Conservation (phyloP, 2,888 invertebrate species). For the Euphydryas editha region DNA sequence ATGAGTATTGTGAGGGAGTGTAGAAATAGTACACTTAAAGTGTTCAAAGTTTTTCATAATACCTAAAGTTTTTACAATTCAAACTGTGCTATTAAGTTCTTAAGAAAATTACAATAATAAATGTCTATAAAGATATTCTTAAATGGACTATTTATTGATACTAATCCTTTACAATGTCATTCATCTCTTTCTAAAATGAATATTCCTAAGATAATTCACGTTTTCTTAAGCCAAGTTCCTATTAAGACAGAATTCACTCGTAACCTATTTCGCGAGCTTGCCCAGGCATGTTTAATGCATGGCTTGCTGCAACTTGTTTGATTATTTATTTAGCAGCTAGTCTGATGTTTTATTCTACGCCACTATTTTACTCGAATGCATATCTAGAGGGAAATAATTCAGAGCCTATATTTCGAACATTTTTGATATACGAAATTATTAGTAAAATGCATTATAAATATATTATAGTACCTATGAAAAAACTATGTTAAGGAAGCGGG, state of each 20-base stretch:
- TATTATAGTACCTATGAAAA: background rate
- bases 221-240: slow-evolving; percentile 3
- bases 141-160: background rate
- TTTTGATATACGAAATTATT: slow-evolving; percentile 9
- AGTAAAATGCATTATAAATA: background rate
- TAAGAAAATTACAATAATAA: background rate
- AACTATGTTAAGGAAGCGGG: background rate
- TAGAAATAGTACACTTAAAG: no score
- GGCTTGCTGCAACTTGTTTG: slow-evolving; percentile 53
- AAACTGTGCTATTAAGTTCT: slow-evolving; percentile 1
- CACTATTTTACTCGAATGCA: slow-evolving; percentile 28
- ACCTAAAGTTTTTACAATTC: background rate
- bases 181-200: background rate
- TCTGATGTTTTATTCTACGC: slow-evolving; percentile 57
- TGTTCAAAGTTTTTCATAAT: background rate
- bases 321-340: slow-evolving; percentile 57
- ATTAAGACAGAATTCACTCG: slow-evolving; percentile 11
- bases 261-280: slow-evolving; percentile 28
- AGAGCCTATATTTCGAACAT: slow-evolving; percentile 12
- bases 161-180: background rate
- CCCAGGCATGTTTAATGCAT: slow-evolving; percentile 41
- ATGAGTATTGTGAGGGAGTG: no score
- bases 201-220: slow-evolving; percentile 5
- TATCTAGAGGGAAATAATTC: slow-evolving; percentile 23
- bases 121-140: background rate